Evolutionary conservation across 2,888 invertebrate species (phyloP), one percentile per base, ranked within the genome.

Genomic region (Caenorhabditis sinica): DNA sequence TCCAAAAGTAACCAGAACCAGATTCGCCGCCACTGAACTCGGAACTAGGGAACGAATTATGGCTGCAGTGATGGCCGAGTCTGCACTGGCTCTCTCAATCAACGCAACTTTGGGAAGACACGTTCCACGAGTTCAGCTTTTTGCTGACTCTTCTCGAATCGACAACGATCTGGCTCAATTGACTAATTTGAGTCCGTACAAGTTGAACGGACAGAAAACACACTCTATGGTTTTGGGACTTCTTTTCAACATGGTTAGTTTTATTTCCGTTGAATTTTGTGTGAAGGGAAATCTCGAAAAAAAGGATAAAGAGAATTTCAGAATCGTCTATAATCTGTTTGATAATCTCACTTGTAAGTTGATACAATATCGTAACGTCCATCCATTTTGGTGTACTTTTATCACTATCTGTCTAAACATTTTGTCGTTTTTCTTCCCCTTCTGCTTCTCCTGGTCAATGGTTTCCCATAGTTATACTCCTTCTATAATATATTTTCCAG

Each of bases 21-120:
- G 97, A 28, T 98, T 97, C 94, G 97, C 97, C 93, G 96, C 96
- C 65, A 97, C 97, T 0, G 98, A 98, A 93, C 95, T 98, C 75
- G 97, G 97, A 23, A 97, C 98, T 90, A 95, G 96, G 84, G 96
- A 96, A 88, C 96, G 96, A 92, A 93, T 97, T 17, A 96, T 97
- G 92, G 95, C 97, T 43, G 97, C 96, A 23, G 95, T 97, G 49
- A 94, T 97, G 82, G 91, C 90, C 1, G 91, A 96, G 96, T 95
- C 95, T 82, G 95, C 95, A 49, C 94, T 96, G 87, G 96, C 96
- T 0, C 94, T 95, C 45, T 96, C 97, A 17, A 94, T 97, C n/a
- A 98, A 98, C 93, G 95, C 95, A 91, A 97, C 97, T 0, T 94
- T 96, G n/a, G 95, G 95, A 2, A 96, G 84, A 33, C 84, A 84